Conservation (phyloP, 1,140 invertebrate genomes). For the Drosophila teissieri region DNA sequence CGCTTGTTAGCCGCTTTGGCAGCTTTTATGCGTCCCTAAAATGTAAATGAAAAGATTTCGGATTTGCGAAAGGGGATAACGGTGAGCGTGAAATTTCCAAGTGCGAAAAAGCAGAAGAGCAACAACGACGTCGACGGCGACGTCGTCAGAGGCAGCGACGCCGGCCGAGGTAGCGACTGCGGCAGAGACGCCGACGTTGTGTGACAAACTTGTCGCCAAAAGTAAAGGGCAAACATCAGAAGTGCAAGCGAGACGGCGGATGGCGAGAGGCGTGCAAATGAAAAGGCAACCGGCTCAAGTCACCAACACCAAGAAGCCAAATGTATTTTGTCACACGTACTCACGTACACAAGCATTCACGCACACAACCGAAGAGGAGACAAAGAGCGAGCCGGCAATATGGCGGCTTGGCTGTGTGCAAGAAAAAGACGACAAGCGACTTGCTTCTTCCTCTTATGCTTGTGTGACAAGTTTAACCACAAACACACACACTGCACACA, state of each 20-base stretch:
- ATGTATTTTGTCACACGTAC: conserved; percentile 82
- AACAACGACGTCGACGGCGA: conserved; percentile 34
- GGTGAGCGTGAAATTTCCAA: conserved; percentile 52
- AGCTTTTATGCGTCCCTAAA: conserved; percentile 72
- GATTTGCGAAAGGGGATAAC: conserved; percentile 17
- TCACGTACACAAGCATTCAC: conserved; percentile 3
- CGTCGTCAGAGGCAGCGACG: conserved; percentile 14
- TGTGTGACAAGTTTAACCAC: conserved; percentile 84
- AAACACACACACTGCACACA: conserved; percentile 61
- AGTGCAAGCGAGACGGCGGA: conserved; percentile 64
- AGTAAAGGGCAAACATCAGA: conserved; percentile 65
- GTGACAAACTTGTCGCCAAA: conserved; percentile 80
- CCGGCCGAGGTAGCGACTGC: conserved; percentile 12
- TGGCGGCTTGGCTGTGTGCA: conserved; percentile 53
- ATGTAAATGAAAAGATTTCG: conserved; percentile 73
- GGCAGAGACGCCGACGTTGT: conserved; percentile 42
- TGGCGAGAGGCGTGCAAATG: conserved; percentile 69
- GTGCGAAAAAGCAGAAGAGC: conserved; percentile 74
- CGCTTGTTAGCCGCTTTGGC: conserved; percentile 72
- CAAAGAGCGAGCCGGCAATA: conserved; percentile 67
- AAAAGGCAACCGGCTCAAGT: conserved; percentile 76
- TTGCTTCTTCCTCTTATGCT: conserved; percentile 68
- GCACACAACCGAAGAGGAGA: conserved; percentile 37
- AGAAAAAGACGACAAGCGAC: conserved; percentile 77
- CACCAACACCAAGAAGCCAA: conserved; percentile 65